A percentile compares a stretch with the other conserved stretches of the same genome.
Conservation (phyloP, 2,888 invertebrate genomes). For the Heliconius ethilla region DNA sequence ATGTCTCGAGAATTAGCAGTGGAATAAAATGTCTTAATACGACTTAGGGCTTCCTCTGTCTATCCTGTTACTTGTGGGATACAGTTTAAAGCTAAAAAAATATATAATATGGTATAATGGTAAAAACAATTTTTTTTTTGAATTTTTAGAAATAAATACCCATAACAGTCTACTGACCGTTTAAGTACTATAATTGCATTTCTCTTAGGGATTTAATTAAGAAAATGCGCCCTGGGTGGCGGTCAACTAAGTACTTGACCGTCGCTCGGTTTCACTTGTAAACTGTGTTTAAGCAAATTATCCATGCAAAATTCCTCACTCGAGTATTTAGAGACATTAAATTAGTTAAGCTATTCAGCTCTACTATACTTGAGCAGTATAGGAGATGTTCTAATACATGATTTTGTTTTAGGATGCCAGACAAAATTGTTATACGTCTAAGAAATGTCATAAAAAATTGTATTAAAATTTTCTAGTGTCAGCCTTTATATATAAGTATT, state of each 20-base stretch:
- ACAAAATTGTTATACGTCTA: not conserved
- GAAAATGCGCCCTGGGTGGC: slow-evolving; percentile 56
- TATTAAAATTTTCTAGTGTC: no score
- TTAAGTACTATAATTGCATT: slow-evolving; percentile 17
- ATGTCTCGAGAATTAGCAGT: not conserved
- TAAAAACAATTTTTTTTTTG: no score
- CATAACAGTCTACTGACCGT: not conserved
- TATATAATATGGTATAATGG: no score
- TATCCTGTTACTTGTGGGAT: not conserved
- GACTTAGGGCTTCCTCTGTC: not conserved
- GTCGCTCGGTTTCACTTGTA: slow-evolving; percentile 63
- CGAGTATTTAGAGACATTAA: slow-evolving; percentile 42
- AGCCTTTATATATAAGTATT: no score
- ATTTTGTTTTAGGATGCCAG: not conserved
- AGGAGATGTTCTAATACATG: not conserved
- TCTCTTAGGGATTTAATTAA: slow-evolving; percentile 50
- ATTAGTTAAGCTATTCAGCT: slow-evolving; percentile 39
- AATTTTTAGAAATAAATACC: not conserved
- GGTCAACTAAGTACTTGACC: slow-evolving; percentile 60
- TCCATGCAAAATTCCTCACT: slow-evolving; percentile 61
- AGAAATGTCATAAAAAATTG: no score
- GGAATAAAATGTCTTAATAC: not conserved
- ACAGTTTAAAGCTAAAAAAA: not conserved
- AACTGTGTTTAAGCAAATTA: slow-evolving; percentile 71
- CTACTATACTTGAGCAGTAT: slow-evolving; percentile 56